These are phyloP conservation scores for Aramus guarauna DNA, from an alignment of 2,113 vertebrate genomes.

Conservation along the genomic window DNA sequence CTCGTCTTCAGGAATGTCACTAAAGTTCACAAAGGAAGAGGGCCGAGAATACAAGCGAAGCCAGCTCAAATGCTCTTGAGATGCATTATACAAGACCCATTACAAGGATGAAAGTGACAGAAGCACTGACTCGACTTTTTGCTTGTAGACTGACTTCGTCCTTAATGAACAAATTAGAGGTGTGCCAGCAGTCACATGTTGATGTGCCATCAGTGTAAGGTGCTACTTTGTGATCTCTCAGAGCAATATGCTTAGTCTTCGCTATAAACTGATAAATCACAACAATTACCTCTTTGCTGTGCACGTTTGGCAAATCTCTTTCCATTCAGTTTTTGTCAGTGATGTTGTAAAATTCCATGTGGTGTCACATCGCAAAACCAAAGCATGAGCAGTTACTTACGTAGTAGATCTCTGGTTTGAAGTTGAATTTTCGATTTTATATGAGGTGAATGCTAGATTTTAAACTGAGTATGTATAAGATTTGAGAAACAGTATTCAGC, in stretches of 20 bases:
- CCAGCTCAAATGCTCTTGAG: neutral
- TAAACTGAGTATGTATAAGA: neutral
- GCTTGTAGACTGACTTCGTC: neutral
- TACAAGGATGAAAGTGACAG: neutral
- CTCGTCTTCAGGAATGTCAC: neutral
- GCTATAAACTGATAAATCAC: neutral
- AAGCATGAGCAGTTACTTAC: neutral
- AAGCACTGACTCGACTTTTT: neutral
- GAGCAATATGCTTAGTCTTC: neutral
- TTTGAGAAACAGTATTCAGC: neutral
- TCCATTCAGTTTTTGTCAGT: neutral
- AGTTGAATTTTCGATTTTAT: neutral
- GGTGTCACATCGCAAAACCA: neutral
- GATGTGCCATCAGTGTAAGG: neutral
- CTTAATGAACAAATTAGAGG: neutral
- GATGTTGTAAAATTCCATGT: neutral
- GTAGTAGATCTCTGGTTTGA: neutral
- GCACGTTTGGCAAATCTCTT: neutral
- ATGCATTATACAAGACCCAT: neutral
- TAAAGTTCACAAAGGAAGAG: neutral
- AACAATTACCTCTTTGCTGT: neutral
- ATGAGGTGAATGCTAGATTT: neutral
- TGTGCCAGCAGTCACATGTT: neutral
- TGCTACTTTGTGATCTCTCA: neutral
- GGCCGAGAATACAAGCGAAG: neutral